phyloP scores from a whole-genome alignment of 2,888 invertebrate genomes.

The Cataglyphis altisquamis region DNA sequence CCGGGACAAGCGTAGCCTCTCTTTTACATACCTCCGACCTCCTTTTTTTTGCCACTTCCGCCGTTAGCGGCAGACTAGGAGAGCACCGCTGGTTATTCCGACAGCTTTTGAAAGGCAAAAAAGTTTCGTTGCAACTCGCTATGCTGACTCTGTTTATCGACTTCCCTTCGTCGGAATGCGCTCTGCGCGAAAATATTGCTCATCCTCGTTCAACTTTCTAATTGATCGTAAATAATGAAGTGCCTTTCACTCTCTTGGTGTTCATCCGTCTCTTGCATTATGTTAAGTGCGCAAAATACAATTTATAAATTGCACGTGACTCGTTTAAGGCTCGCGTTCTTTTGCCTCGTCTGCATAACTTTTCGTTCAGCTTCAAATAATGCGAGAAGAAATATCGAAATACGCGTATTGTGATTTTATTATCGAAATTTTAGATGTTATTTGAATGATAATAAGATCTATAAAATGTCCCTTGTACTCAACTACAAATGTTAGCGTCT shows the following conservation, averaged over 20 bases:
- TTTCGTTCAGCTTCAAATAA: conserved; percentile 1
- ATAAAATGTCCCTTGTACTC: background rate
- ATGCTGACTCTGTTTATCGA: conserved; percentile 53
- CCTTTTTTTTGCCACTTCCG: conserved; percentile 23
- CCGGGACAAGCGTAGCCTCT: conserved; percentile 18
- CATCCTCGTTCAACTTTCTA: conserved; percentile 6
- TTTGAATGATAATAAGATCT: background rate
- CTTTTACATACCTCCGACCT: conserved; percentile 23
- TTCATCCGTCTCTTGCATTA: background rate
- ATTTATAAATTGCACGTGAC: background rate
- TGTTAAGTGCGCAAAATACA: conserved; percentile 11
- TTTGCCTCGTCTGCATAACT: background rate
- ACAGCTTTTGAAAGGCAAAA: conserved; percentile 53
- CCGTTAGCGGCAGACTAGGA: conserved; percentile 25
- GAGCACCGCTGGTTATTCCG: conserved; percentile 25
- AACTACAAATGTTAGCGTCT: background rate
- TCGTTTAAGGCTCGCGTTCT: background rate
- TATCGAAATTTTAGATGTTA: background rate
- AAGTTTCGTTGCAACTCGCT: conserved; percentile 52
- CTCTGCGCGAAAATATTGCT: background rate
- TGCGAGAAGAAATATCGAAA: background rate
- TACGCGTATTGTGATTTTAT: background rate
- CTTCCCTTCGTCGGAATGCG: conserved; percentile 10
- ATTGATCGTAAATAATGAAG: conserved; percentile 31
- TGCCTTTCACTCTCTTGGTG: background rate